Conservation (phyloP, 2,888 invertebrate genomes). For the Pogonocherus hispidulus region DNA sequence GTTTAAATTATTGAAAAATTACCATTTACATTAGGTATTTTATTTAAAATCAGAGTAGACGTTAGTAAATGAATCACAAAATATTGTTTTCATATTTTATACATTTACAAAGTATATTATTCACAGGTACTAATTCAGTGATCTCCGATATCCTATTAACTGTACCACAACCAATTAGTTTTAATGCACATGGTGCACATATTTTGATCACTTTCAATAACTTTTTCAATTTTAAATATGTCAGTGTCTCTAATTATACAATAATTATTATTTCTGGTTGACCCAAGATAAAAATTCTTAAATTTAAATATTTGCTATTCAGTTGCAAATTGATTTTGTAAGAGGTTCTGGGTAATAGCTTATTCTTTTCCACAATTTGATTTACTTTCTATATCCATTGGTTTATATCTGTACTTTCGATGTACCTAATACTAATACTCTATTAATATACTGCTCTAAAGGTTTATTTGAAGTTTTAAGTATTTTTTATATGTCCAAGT, state of each 20-base stretch:
- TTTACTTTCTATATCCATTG: neutral
- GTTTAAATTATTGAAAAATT: too few relatives aligned
- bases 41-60: too few relatives aligned
- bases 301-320: neutral
- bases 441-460: constrained; percentile 28
- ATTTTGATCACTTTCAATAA: neutral
- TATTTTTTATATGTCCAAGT: constrained; percentile 39
- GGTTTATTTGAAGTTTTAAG: constrained; percentile 35
- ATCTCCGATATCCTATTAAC: neutral
- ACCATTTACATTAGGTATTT: too few relatives aligned
- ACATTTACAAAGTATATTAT: neutral
- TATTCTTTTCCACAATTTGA: neutral
- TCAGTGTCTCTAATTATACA: neutral
- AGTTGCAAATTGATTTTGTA: neutral
- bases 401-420: neutral
- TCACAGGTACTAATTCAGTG: neutral
- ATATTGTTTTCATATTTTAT: neutral
- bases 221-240: neutral
- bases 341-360: neutral
- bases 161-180: neutral
- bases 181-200: neutral
- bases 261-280: neutral
- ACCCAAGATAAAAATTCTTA: neutral
- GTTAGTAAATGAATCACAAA: neutral
- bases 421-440: neutral